A percentile compares a stretch with the other conserved stretches of the same genome.
Evolutionary conservation across 2,797 vertebrate species (phyloP).

Genomic region (Apogon talboti): DNA sequence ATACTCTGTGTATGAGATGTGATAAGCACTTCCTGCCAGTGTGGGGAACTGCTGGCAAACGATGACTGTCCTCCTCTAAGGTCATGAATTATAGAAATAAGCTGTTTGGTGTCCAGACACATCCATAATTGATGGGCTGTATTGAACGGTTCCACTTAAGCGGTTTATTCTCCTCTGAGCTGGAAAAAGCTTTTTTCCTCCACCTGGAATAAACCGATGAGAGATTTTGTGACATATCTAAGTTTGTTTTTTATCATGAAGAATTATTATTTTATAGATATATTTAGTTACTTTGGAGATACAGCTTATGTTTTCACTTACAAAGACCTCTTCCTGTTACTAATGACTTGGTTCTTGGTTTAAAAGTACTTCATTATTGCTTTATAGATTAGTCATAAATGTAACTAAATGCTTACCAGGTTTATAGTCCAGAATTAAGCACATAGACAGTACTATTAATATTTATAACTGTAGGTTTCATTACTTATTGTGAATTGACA

Average conservation of each 20-base stretch:
- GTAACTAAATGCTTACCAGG: background rate
- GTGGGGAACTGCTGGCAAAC: slow-evolving; percentile 40
- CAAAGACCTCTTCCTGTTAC: background rate
- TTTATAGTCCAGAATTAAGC: background rate
- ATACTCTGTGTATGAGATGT: slow-evolving; percentile 51
- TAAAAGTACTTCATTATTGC: background rate
- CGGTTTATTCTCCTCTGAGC: slow-evolving; percentile 53
- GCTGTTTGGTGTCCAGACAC: slow-evolving; percentile 63
- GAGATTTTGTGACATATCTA: slow-evolving; percentile 14
- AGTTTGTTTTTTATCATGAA: slow-evolving; percentile 5
- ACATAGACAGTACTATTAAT: background rate
- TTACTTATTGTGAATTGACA: too few relatives aligned
- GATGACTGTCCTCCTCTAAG: slow-evolving; percentile 45
- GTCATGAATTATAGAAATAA: slow-evolving; percentile 77
- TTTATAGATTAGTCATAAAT: slow-evolving; percentile 5
- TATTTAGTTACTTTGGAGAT: background rate
- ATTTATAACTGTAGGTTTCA: too few relatives aligned
- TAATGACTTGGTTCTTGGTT: background rate
- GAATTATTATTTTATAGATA: slow-evolving; percentile 6
- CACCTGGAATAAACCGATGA: slow-evolving; percentile 9
- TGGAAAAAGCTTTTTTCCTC: slow-evolving; percentile 35
- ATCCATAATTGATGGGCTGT: slow-evolving; percentile 71
- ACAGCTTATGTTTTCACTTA: background rate
- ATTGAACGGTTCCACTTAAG: slow-evolving; percentile 63
- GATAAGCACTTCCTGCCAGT: slow-evolving; percentile 61